These are phyloP conservation scores for Agelastica alni DNA, from an alignment of 2,888 invertebrate species.

Conservation along the genomic window DNA sequence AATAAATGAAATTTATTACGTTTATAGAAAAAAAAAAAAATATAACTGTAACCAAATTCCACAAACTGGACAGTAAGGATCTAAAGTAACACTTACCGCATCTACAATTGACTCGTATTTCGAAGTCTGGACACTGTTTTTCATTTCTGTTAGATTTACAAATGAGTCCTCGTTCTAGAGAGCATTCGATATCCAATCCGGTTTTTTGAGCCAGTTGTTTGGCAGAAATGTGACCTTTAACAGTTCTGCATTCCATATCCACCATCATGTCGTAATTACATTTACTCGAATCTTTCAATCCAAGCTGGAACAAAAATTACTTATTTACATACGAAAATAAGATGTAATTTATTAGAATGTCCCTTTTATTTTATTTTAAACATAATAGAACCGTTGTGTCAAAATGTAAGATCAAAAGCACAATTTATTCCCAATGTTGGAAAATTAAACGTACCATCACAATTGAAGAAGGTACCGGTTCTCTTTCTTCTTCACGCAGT, in stretches of 20 bases:
- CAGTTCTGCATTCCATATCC: slow-evolving; percentile 77
- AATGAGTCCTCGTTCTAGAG: slow-evolving; percentile 71
- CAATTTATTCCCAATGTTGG: too few relatives aligned
- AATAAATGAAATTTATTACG: too few relatives aligned
- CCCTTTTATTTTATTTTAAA: too few relatives aligned
- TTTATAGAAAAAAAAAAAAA: too few relatives aligned
- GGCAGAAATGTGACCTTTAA: slow-evolving; percentile 63
- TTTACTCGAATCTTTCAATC: slow-evolving; percentile 61
- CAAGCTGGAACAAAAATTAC: slow-evolving; percentile 44
- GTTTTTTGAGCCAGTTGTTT: slow-evolving; percentile 62
- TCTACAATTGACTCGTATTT: slow-evolving; percentile 75
- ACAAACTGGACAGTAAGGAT: too few relatives aligned
- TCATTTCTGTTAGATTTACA: slow-evolving; percentile 59
- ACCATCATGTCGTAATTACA: slow-evolving; percentile 62
- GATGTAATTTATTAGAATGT: too few relatives aligned
- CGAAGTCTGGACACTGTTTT: slow-evolving; percentile 75
- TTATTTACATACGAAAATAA: slow-evolving; percentile 1
- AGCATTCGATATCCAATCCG: slow-evolving; percentile 77
- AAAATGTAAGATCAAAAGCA: too few relatives aligned
- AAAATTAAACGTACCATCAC: too few relatives aligned
- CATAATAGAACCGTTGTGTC: too few relatives aligned
- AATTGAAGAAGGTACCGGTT: slow-evolving; percentile 62
- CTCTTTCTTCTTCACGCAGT: slow-evolving; percentile 59
- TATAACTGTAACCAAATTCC: background rate
- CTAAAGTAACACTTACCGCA: slow-evolving; percentile 61